Conservation (phyloP, 2,888 invertebrate genomes). For the Hypolimnas misippus region DNA sequence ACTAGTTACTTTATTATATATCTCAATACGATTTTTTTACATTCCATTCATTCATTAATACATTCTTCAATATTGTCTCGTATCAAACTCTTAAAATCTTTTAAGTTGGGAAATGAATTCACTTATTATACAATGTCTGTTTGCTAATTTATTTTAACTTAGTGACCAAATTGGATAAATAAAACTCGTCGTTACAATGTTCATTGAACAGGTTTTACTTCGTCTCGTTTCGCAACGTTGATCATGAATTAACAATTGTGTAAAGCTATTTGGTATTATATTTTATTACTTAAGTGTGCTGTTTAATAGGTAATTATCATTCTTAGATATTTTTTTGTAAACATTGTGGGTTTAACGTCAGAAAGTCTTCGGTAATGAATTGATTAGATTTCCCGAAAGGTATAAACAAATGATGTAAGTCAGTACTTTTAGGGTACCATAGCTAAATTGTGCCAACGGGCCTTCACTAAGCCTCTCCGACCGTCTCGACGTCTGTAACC, state of each 20-base stretch:
- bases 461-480: too few relatives aligned
- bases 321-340: constrained; percentile 1
- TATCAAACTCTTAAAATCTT: too few relatives aligned
- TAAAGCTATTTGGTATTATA: constrained; percentile 48
- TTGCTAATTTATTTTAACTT: not conserved
- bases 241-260: constrained; percentile 56
- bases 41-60: too few relatives aligned
- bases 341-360: not conserved
- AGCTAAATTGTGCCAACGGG: too few relatives aligned
- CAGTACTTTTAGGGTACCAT: too few relatives aligned
- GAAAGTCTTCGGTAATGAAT: not conserved
- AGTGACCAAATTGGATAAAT: constrained; percentile 12
- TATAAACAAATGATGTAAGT: too few relatives aligned
- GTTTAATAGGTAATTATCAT: not conserved
- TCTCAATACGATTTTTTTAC: too few relatives aligned
- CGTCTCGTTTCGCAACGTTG: constrained; percentile 67
- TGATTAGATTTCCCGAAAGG: too few relatives aligned
- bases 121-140: too few relatives aligned
- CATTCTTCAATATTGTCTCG: too few relatives aligned
- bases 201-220: constrained; percentile 67
- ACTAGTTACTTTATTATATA: too few relatives aligned
- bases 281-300: constrained; percentile 25
- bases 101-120: not conserved
- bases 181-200: constrained; percentile 40
- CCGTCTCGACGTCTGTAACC: too few relatives aligned